Evolutionary conservation across 1,140 invertebrate species (phyloP), one percentile per base, ranked within the genome.

Genomic region (Phthorimaea operculella): DNA sequence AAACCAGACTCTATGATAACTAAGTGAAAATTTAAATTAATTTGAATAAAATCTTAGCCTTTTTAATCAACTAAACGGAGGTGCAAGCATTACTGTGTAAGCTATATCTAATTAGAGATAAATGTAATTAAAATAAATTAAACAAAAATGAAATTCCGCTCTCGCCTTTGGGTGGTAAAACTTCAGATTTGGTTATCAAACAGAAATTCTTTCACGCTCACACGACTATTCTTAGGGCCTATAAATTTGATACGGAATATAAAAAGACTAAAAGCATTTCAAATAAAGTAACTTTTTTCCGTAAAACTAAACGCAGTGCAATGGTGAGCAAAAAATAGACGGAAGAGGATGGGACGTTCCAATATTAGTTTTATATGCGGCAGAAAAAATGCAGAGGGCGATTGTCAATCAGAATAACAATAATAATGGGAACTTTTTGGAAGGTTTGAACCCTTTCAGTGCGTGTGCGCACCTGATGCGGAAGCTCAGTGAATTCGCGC

Each of bases 321-420:
- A 70, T 76, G 68, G 60, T 61, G 59, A 62, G 65, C 69, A 80
- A 82, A 80, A 79, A 75, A 59, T 65, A 63, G 63, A 61, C 78
- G 79, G 82, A 85, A 83, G 77, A 76, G 79, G 79, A 82, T 80
- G 79, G 78, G 76, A 75, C 78, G 70, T 71, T 76, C 71, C 78
- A 83, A 83, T 85, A 85, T 85, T 85, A 85, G 82, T 85, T 85
- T 83, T 80, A 84, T 84, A 81, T 81, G 68, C 75, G 70, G 42
- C 66, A 72, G 68, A 80, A 82, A 84, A 84, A 85, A 81, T 80
- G 63, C 66, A 81, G 76, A 71, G 65, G 77, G 64, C 70, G 72
- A 82, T 80, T 83, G 78, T 77, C 76, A 74, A 83, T 81, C 76
- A 69, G 64, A 76, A 68, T 79, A 84, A 78, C 62, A 79, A 84